phyloP scores from a whole-genome alignment of 2,797 vertebrate genomes.

The Schizopygopsis malacanthus region DNA sequence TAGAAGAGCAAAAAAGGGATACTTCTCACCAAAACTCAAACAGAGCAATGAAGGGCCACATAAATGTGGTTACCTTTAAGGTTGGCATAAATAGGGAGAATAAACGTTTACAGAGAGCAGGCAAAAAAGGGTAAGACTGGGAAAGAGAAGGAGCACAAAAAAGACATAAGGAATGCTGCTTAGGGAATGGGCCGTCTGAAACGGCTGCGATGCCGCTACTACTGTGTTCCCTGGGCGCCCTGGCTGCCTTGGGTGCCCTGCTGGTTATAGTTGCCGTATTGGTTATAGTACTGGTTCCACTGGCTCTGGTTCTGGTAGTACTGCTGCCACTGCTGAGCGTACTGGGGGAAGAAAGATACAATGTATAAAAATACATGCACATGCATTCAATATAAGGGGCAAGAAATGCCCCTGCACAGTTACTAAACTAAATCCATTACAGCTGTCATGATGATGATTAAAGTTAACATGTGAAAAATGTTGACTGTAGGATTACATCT shows the following conservation, averaged over 20 bases:
- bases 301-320: slow-evolving; percentile 94
- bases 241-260: slow-evolving; percentile 67
- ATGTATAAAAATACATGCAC: background rate
- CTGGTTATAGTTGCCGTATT: slow-evolving; percentile 68
- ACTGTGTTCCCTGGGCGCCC: slow-evolving; percentile 76
- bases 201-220: slow-evolving; percentile 34
- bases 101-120: slow-evolving; percentile 29
- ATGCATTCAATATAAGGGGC: background rate
- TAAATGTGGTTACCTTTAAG: slow-evolving; percentile 48
- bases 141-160: slow-evolving; percentile 50
- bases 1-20: slow-evolving; percentile 46
- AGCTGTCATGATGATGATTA: background rate
- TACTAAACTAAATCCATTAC: background rate
- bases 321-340: slow-evolving; percentile 92
- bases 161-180: slow-evolving; percentile 53
- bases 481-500: background rate
- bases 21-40: slow-evolving; percentile 49
- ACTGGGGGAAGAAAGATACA: slow-evolving; percentile 71
- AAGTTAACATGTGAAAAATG: background rate
- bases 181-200: slow-evolving; percentile 52
- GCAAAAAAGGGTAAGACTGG: slow-evolving; percentile 41
- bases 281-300: slow-evolving; percentile 89
- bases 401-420: background rate
- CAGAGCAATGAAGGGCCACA: slow-evolving; percentile 38
- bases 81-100: slow-evolving; percentile 40